Conservation (phyloP, 2,888 invertebrate species). For the Drosophila mimica region DNA sequence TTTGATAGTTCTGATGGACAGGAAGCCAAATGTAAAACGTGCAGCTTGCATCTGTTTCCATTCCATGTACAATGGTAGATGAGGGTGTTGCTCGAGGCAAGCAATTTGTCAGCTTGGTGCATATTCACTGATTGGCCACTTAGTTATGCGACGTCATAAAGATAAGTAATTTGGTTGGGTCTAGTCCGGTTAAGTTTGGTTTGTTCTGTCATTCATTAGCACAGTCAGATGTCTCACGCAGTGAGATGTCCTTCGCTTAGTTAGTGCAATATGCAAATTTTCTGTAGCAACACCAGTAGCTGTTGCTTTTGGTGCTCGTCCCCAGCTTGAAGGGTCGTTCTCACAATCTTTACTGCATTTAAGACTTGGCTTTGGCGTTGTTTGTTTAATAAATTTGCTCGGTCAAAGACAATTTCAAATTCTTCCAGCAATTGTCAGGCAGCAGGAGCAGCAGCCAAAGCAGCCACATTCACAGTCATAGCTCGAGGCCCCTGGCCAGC, state of each 20-base stretch:
- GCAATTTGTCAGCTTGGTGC: conserved; percentile 57
- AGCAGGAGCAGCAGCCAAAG: conserved; percentile 37
- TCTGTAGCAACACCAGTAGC: conserved; percentile 7
- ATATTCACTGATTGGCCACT: conserved; percentile 68
- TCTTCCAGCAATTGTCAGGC: conserved; percentile 76
- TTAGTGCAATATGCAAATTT: conserved; percentile 70
- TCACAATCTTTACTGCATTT: conserved; percentile 37
- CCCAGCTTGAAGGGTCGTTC: conserved; percentile 39
- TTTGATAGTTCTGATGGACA: conserved; percentile 14
- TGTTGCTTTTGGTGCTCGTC: conserved; percentile 19
- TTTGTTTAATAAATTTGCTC: conserved; percentile 75
- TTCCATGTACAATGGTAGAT: neutral
- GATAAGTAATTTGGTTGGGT: conserved; percentile 55
- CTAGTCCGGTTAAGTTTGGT: conserved; percentile 15
- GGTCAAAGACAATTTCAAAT: conserved; percentile 76
- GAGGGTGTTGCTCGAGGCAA: conserved; percentile 16
- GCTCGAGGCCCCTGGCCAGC: conserved; percentile 44
- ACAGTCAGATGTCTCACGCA: conserved; percentile 46
- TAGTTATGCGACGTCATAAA: conserved; percentile 71
- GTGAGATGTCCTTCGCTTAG: conserved; percentile 58
- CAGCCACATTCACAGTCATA: conserved; percentile 19
- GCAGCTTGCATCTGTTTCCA: neutral
- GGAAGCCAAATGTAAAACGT: conserved; percentile 2
- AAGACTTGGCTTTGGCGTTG: conserved; percentile 48
- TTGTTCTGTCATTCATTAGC: conserved; percentile 61